Base-by-base conservation (phyloP, 2,113 vertebrate species). In the Colaptes auratus region DNA sequence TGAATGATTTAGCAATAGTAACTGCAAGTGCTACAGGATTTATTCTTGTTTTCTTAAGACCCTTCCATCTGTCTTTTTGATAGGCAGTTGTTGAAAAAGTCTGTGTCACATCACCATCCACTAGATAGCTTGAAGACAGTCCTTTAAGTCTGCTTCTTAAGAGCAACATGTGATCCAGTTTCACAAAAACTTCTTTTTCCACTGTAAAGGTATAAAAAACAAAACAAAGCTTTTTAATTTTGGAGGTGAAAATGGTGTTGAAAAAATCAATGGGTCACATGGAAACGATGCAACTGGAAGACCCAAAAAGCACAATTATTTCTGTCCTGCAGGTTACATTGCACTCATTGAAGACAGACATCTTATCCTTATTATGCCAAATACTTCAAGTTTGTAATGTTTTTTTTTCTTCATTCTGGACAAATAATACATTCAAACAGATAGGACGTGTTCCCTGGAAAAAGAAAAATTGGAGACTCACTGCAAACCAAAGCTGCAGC, bases 1-100 rank as follows among this genome's bases (percentile, higher is more conserved):
- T 96, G 95, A 98, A 97, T 96, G 94, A 97, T 97, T 97, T 97
- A 96, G 76, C 91, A 98, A 91, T 71, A 90, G 94, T 92, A 94
- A 97, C 89, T 89, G 80, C 86, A 95, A 91, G 66, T 83, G 70
- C 61, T 96, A 93, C 39, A 91, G 82, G 74, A 96, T 86, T 90
- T 89, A 86, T 28, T 90, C 50, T 88, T 87, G 82, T 96, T 95
- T 94, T 92, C 56, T 82, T 88, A 92, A 86, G 83, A 93, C 80
- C 66, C 33, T 95, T 90, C 36, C 46, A 24, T 74, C 35, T 96
- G 9, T 56, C 53, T 90, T 95, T 90, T 83, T 89, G 60, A 92
- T 80, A 36, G 72, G 15, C 33, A 82, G 52, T 70, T 78, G 35
- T 71, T 96, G 69, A 78, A 93, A 92, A 95, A 71, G 28, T 86